Evolutionary conservation across 1,140 invertebrate genomes (phyloP), one percentile per base, ranked within the genome.

Genomic region (Geopemphigus sp.): DNA sequence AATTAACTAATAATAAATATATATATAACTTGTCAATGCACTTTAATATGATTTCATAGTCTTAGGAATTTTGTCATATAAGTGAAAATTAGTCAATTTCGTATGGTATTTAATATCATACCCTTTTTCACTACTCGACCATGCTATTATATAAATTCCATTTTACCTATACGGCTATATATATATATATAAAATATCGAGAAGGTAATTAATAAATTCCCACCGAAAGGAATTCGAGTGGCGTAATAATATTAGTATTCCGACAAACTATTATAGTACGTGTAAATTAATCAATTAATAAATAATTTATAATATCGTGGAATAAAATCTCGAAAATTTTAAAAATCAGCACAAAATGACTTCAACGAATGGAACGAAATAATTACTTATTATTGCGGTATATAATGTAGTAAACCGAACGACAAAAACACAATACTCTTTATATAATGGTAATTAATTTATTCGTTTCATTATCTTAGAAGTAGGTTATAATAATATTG

Each of bases 201-300:
- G 8, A 10, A 50, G 45, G 45, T 19, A 50, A 68, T 68, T 68
- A 68, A 19, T 68, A 68, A 24, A 68, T 68, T 68, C 22, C 22
- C 24, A 8, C 32, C 12, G 0, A 50, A 15, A 68, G 14, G 6
- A 17, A 68, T 47, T 11, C 24, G 47, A 45, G 19, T 32, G 29
- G 57, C n/a, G 22, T 22, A 11, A 39, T 39, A 39, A 39, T 39
- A 17, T 8, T 17, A 50, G 24, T 50, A 50, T 6, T 50, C 66
- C 14, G n/a, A 17, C 6, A 24, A 1, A 26, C n/a, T 24, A 12
- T 12, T 29, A 8, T n/a, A 8, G 8, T 39, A 39, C 32, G 32
- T 39, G 32, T 39, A 39, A 39, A 39, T 39, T 39, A 39, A 39
- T 3, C 8, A 8, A 39, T 8, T 39, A 39, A 3, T 39, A 39